Conservation (phyloP, 2,888 invertebrate genomes). For the Sclerodermus sp. region DNA sequence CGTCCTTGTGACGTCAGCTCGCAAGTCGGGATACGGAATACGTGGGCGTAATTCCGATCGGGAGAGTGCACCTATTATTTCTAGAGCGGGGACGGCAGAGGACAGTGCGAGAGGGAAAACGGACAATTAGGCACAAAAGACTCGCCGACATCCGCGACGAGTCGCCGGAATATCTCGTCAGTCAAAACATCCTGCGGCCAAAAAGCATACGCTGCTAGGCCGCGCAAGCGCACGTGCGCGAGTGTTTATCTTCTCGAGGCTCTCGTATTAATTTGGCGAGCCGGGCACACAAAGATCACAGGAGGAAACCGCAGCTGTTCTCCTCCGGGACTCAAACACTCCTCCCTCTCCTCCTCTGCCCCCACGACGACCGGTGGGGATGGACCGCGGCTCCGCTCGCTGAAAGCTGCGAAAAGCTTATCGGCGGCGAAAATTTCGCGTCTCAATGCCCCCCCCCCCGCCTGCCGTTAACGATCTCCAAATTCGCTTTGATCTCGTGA, state of each 20-base stretch:
- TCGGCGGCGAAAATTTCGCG: too few relatives aligned
- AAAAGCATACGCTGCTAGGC: neutral
- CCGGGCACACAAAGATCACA: slow-evolving; percentile 33
- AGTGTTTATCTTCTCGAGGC: slow-evolving; percentile 38
- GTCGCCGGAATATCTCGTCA: slow-evolving; percentile 25
- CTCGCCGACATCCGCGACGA: slow-evolving; percentile 21
- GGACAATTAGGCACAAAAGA: slow-evolving; percentile 39
- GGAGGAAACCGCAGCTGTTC: slow-evolving; percentile 35
- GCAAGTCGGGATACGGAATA: neutral
- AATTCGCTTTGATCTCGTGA: too few relatives aligned
- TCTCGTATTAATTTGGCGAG: slow-evolving; percentile 38
- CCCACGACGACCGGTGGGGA: too few relatives aligned
- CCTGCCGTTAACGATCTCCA: too few relatives aligned
- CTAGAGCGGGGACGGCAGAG: too few relatives aligned
- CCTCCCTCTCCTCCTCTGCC: neutral
- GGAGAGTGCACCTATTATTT: too few relatives aligned
- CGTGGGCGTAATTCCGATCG: too few relatives aligned
- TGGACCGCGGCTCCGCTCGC: too few relatives aligned
- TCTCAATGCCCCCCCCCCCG: too few relatives aligned
- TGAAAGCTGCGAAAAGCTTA: too few relatives aligned
- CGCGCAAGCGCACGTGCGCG: slow-evolving; percentile 13
- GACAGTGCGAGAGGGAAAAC: slow-evolving; percentile 19
- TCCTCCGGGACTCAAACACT: slow-evolving; percentile 19
- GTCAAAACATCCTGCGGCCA: slow-evolving; percentile 42
- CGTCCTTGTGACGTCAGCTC: neutral